Base-by-base conservation (phyloP, 1,140 invertebrate genomes). In the Leucophenga varia region DNA sequence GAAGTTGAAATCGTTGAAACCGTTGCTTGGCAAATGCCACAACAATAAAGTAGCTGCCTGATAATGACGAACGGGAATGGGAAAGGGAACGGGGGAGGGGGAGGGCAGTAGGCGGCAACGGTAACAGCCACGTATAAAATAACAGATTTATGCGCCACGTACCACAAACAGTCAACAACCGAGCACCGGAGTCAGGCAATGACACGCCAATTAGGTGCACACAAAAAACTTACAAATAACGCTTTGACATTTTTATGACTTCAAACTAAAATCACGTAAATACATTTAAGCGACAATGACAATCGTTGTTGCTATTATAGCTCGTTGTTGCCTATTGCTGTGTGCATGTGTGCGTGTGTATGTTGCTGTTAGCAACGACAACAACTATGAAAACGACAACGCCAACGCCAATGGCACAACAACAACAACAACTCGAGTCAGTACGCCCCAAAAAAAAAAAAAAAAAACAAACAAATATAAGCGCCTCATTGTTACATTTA, bases 211-310 rank as follows among this genome's bases (percentile, higher is more conserved):
- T 70, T 70, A 70, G 67, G 59, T 50, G 57, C 54, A 55, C 61
- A 63, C 53, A 47, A 53, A 51, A 55, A 50, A 39, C 61, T 49
- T 47, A 58, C 64, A 69, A 69, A 69, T 69, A 69, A 64, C 61
- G 61, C 65, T 65, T 70, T 69, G 65, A 69, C 65, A 65, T 69
- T 69, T 69, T 69, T 69, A 69, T 69, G 65, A 69, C 65, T 67
- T 58, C 58, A 69, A 69, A 65, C 61, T 55, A 50, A 51, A 57
- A 36, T 47, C 35, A 25, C 16, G 36, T 21, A 39, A 47, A 20
- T 6, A 25, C 22, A 25, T 25, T 25, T 25, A 25, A 25, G 2
- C 38, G 14, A 22, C 34, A 49, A 22, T 34, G 25, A 7, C 12
- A 28, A 20, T 31, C 38, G 32, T 21, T 18, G 17, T 28, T 34